Base-by-base conservation (phyloP, 2,888 invertebrate genomes). In the Sminthurides aquaticus region DNA sequence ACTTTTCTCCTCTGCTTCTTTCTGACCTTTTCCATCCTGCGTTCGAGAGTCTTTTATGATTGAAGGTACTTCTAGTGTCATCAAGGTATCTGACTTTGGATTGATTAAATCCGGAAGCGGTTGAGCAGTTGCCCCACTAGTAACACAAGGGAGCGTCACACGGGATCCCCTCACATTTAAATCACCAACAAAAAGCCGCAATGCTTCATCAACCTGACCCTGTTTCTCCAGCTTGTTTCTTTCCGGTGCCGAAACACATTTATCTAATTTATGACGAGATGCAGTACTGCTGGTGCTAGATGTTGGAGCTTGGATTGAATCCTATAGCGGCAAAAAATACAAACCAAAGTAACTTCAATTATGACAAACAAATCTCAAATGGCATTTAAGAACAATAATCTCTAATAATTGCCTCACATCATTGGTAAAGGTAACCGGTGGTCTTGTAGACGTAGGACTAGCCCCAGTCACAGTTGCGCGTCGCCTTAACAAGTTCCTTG, bases 391-490 rank as follows among this genome's bases (percentile, higher is more conserved):
- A n/a, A n/a, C n/a, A n/a, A n/a, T n/a, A n/a, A n/a, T n/a, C n/a
- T n/a, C n/a, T n/a, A n/a, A n/a, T n/a, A n/a, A n/a, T n/a, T 5
- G 20, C 18, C 24, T 61, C 55, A 62, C 28, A 62, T 62, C 85
- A 81, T 88, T 86, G 76, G 89, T 87, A 65, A 88, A 83, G 75
- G 85, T 82, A 72, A 85, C 82, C 67, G 84, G 83, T 64, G 86
- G 84, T 29, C 84, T 79, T 75, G 83, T 83, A 70, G 82, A 81
- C 18, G 83, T 83, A n/a, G 88, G 87, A 71, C 85, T 86, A 64
- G 86, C 88, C 20, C 95, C 92, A 74, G 92, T 88, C 71, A 95
- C 90, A 1, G 93, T 91, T 74, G 94, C 91, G 22, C 95, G 82
- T 15, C 94, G 84, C 77, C 90, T 89, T 48, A 89, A 82, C 70